phyloP scores from a whole-genome alignment of 2,113 vertebrate species.

The Rana temporaria region DNA sequence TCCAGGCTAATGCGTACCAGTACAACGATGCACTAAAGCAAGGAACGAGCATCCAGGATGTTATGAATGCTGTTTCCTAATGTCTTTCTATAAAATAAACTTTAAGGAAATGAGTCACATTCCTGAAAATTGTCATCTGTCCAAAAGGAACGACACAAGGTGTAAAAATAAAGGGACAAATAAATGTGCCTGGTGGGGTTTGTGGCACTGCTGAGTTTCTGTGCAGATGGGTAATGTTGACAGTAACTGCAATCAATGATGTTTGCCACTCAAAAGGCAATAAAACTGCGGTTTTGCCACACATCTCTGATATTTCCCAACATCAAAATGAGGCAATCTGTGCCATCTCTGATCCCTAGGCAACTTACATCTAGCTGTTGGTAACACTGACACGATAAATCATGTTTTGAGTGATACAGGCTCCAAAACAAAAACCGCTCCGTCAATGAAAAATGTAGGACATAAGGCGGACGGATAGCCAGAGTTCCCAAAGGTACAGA shows the following conservation, averaged over 20 bases:
- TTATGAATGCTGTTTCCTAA: constrained; percentile 68
- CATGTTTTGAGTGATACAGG: too few species aligned
- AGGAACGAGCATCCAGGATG: constrained; percentile 64
- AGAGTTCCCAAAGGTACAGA: too few species aligned
- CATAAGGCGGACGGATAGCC: too few species aligned
- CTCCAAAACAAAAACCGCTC: too few species aligned
- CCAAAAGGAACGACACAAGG: constrained; percentile 34
- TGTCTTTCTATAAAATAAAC: constrained; percentile 62
- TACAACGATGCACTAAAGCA: constrained; percentile 38
- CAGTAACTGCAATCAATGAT: not conserved
- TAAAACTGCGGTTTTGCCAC: not conserved
- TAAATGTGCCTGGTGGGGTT: constrained; percentile 4
- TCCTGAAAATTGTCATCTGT: constrained; percentile 70
- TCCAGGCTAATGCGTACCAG: constrained; percentile 34
- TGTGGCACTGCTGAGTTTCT: constrained; percentile 5
- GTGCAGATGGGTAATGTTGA: not conserved
- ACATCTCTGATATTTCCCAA: not conserved
- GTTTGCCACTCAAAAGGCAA: not conserved
- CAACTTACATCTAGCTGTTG: too few species aligned
- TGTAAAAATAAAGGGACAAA: constrained; percentile 15
- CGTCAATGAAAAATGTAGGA: too few species aligned
- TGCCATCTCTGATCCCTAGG: too few species aligned
- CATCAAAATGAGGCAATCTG: not conserved
- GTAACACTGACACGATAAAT: too few species aligned
- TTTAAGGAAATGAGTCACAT: constrained; percentile 83